Evolutionary conservation across 2,113 vertebrate genomes (phyloP).

Genomic region (Raja brachyura): DNA sequence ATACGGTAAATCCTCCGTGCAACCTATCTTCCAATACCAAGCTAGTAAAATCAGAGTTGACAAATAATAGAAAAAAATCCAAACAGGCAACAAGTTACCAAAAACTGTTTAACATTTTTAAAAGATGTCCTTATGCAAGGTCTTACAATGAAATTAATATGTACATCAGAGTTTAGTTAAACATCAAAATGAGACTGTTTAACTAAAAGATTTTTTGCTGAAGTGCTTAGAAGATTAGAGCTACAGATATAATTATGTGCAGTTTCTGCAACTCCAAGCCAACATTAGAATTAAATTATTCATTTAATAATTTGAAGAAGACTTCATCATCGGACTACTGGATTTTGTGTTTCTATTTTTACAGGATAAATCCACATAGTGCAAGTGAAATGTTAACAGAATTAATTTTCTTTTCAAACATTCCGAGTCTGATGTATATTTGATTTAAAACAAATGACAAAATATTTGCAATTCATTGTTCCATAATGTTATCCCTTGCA

Average conservation of each 20-base stretch:
- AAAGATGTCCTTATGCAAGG: not conserved
- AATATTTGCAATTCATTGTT: not conserved
- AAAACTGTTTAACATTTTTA: not conserved
- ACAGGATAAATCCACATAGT: constrained; percentile 6
- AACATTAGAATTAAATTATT: constrained; percentile 20
- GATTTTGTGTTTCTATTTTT: too few relatives aligned
- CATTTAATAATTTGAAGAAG: constrained; percentile 1
- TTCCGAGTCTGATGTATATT: not conserved
- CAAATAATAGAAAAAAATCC: not conserved
- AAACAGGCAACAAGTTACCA: not conserved
- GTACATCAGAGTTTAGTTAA: not conserved
- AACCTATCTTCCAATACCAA: not conserved
- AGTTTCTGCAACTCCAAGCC: constrained; percentile 16
- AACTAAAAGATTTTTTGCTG: not conserved
- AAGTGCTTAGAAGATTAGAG: constrained; percentile 7
- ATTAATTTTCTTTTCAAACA: constrained; percentile 10
- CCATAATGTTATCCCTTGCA: not conserved
- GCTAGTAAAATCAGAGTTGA: not conserved
- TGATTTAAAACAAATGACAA: not conserved
- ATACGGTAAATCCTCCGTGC: not conserved
- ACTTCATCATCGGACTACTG: not conserved
- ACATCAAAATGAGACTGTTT: not conserved
- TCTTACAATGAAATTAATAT: not conserved
- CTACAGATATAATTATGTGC: not conserved
- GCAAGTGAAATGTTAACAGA: constrained; percentile 9